Evolutionary conservation across 2,888 invertebrate genomes (phyloP), one percentile per base, ranked within the genome.

Genomic region (Drosophila nr. medialis): DNA sequence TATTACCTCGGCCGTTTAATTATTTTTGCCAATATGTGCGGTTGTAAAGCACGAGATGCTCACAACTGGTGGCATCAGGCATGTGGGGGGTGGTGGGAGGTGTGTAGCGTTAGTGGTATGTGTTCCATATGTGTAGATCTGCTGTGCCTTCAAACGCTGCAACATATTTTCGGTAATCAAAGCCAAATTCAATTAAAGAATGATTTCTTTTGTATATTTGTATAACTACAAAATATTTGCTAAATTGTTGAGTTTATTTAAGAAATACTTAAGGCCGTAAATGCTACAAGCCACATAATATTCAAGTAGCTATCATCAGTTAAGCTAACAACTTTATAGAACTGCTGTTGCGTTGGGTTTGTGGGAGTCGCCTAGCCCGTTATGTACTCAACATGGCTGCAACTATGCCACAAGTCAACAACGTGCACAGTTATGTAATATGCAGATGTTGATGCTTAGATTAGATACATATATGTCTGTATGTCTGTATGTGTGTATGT

Each of bases 1-100:
- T 79, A 84, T 88, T 75, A 63, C 81, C 75, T 55, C 34, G 60
- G 66, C 63, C 70, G 61, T 73, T 88, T 84, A 83, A 84, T 84
- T 84, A 86, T 83, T 86, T 88, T 66, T 55, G 48, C 60, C 60
- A 75, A 74, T 69, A 60, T 51, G 38, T 56, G 68, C 38, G 67
- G 42, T 40, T 55, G 50, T 59, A 67, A 65, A 36, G 50, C 50
- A 54, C 29, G 8, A 72, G 34, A 38, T 49, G 59, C 49, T 29
- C 21, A 21, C 3, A 40, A 40, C 3, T 6, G 29, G 15, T 2
- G 15, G 29, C 11, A 10, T 38, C 11, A 6, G 42, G 42, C 7
- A 7, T 21, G 13, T 13, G 6, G 21, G 11, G 11, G 4, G 40
- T n/a, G 40, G 18, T 36, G 15, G 38, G n/a, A 2, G 36, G 18